phyloP scores from a whole-genome alignment of 2,888 invertebrate species.

The Cantharis rustica region DNA sequence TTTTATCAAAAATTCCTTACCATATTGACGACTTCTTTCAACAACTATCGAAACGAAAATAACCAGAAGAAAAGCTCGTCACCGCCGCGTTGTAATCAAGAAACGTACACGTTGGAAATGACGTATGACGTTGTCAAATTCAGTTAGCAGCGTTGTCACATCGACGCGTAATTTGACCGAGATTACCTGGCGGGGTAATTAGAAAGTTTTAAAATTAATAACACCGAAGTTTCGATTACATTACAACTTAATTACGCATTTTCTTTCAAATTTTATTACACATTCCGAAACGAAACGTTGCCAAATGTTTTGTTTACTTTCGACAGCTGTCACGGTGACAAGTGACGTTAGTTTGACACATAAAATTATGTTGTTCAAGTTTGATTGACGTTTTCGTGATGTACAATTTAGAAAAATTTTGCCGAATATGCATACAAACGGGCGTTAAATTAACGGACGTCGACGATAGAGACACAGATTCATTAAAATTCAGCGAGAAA shows the following conservation, averaged over 20 bases:
- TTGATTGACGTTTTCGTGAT: constrained; percentile 54
- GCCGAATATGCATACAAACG: constrained; percentile 52
- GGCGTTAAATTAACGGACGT: constrained; percentile 49
- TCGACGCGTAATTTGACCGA: not conserved
- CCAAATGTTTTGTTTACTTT: constrained; percentile 27
- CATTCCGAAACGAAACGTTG: not conserved
- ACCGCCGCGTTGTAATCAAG: constrained; percentile 6
- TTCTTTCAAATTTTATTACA: not conserved
- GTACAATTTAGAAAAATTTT: constrained; percentile 54
- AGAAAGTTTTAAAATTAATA: not conserved
- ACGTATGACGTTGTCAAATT: constrained; percentile 5
- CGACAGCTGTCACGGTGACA: constrained; percentile 37
- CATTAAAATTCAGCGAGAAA: constrained; percentile 52
- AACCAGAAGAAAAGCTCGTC: not conserved
- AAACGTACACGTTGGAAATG: constrained; percentile 19
- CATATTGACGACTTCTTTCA: constrained; percentile 10
- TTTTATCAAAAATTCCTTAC: not conserved
- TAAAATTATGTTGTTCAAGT: constrained; percentile 43
- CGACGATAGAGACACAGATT: constrained; percentile 49
- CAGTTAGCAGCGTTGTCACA: constrained; percentile 9
- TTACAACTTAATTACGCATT: not conserved
- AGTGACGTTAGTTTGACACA: constrained; percentile 54
- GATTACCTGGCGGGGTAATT: not conserved
- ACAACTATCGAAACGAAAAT: not conserved
- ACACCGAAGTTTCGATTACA: not conserved